Evolutionary conservation across 2,888 invertebrate genomes (phyloP).

Genomic region (Charanyca ferruginea): DNA sequence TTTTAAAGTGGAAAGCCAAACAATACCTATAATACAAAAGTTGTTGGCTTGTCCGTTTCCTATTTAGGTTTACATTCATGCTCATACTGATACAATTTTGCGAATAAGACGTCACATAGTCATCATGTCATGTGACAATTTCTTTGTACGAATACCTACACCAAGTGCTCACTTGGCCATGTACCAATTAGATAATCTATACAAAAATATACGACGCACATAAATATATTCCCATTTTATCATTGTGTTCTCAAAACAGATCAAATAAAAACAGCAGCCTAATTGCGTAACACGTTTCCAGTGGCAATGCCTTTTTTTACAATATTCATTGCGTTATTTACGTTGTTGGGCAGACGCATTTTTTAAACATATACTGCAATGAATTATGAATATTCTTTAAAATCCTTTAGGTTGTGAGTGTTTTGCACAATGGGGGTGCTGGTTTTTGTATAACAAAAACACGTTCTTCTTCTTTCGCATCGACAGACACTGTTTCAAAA

Average conservation of each 20-base stretch:
- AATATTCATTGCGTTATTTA: neutral
- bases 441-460: no score
- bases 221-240: constrained; percentile 23
- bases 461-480: no score
- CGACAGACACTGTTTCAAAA: no score
- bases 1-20: neutral
- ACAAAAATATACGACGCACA: constrained; percentile 21
- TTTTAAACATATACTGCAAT: no score
- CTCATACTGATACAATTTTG: constrained; percentile 16
- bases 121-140: constrained; percentile 48
- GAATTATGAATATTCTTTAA: neutral
- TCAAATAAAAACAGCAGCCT: neutral
- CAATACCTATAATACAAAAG: neutral
- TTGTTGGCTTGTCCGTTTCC: constrained; percentile 13
- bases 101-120: constrained; percentile 28
- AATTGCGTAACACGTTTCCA: neutral
- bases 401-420: no score
- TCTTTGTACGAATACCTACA: constrained; percentile 11
- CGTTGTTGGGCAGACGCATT: neutral
- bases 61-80: constrained; percentile 16
- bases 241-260: constrained; percentile 1
- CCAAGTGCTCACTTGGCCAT: constrained; percentile 39
- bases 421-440: no score
- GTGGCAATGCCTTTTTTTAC: neutral
- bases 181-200: constrained; percentile 49